Percentiles rank a stretch among this genome's conserved stretches.
These are phyloP conservation scores for Colossoma macropomum DNA, from an alignment of 2,113 vertebrate genomes.

Conservation along the genomic window DNA sequence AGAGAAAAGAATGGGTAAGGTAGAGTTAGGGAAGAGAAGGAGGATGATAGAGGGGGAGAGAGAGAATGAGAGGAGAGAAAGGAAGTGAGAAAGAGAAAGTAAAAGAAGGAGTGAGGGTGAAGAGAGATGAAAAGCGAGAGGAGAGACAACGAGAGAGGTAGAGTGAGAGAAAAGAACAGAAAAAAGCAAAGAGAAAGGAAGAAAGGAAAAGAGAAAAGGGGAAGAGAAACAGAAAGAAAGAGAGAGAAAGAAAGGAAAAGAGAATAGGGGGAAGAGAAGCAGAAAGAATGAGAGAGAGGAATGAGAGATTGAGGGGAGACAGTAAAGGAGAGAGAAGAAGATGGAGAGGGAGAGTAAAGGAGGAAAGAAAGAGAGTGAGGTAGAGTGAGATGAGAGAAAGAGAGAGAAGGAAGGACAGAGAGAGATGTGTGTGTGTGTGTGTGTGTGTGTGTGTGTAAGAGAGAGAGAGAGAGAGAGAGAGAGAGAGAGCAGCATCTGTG, in stretches of 20 bases:
- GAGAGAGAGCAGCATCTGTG: conserved; percentile 56
- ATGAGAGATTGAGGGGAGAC: too few species aligned
- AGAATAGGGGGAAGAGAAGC: neutral
- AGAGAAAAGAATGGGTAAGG: conserved; percentile 15
- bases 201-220: neutral
- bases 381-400: neutral
- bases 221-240: neutral
- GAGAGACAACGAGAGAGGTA: conserved; percentile 6
- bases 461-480: conserved; percentile 1
- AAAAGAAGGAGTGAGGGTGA: too few species aligned
- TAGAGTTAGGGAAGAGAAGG: too few species aligned
- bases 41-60: too few species aligned
- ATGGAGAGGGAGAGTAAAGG: conserved; percentile 4
- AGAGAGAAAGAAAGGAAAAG: too few species aligned
- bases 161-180: conserved; percentile 21
- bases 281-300: too few species aligned
- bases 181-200: conserved; percentile 48
- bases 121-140: too few species aligned
- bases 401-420: too few species aligned
- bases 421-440: too few species aligned
- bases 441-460: too few species aligned
- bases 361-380: conserved; percentile 16
- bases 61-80: neutral
- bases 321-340: too few species aligned
- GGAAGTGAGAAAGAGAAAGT: neutral